Percentiles rank a stretch among this genome's conserved stretches.
Conservation (phyloP, 2,113 vertebrate species). For the Corythornis cristatus region DNA sequence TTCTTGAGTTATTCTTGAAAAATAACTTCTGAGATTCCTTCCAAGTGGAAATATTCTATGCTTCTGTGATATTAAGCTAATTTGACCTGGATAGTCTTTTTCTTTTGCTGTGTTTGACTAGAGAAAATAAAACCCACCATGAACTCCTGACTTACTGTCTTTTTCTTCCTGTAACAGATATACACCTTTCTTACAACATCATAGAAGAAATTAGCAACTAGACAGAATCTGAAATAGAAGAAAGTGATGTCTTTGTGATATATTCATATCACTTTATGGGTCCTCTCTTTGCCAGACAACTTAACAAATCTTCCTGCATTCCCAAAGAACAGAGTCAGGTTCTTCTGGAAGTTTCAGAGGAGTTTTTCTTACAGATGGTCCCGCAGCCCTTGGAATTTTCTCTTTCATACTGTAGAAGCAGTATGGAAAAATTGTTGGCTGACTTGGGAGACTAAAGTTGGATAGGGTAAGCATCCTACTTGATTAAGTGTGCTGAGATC, state of each 20-base stretch:
- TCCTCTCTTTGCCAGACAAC: not conserved
- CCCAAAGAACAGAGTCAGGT: not conserved
- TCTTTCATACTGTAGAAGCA: not conserved
- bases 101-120: not conserved
- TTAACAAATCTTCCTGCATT: not conserved
- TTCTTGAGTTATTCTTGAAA: not conserved
- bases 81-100: not conserved
- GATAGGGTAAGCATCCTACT: not conserved
- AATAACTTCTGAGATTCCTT: not conserved
- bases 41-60: not conserved
- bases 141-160: not conserved
- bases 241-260: not conserved
- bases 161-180: not conserved
- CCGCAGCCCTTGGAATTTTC: not conserved
- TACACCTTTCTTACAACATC: not conserved
- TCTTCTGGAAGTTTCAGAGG: not conserved
- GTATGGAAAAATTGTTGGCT: not conserved
- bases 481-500: not conserved
- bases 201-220: not conserved
- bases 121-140: not conserved
- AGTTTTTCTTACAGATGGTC: not conserved
- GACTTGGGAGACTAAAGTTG: not conserved
- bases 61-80: not conserved
- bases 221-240: not conserved
- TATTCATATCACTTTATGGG: not conserved